Conservation (phyloP, 2,113 vertebrate genomes). For the Myotis brandtii region DNA sequence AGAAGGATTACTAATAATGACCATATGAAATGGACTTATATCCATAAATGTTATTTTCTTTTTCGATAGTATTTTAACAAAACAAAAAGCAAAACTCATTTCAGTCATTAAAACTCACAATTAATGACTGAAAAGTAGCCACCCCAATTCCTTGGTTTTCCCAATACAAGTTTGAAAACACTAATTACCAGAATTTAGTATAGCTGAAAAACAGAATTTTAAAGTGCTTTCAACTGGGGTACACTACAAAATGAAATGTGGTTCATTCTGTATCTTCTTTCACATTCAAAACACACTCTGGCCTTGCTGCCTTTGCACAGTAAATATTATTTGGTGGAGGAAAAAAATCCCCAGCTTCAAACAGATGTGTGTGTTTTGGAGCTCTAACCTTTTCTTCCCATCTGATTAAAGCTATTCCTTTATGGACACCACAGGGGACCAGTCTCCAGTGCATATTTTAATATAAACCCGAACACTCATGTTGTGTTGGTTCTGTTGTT, state of each 20-base stretch:
- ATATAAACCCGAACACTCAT: conserved; percentile 92
- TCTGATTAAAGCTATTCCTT: conserved; percentile 93
- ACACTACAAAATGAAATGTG: conserved; percentile 81
- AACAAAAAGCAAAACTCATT: conserved; percentile 24
- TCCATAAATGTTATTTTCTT: conserved; percentile 46
- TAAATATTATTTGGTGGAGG: conserved; percentile 91
- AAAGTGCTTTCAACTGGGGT: conserved; percentile 76
- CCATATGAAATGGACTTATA: not conserved
- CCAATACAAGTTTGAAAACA: conserved; percentile 64
- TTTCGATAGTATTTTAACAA: conserved; percentile 59
- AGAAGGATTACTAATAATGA: conserved; percentile 64
- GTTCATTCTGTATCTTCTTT: conserved; percentile 83
- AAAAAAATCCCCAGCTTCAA: conserved; percentile 87
- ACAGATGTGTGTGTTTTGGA: conserved; percentile 92
- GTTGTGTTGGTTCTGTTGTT: conserved; percentile 94
- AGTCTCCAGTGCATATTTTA: conserved; percentile 92
- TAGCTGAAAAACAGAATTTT: conserved; percentile 67
- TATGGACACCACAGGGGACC: conserved; percentile 92
- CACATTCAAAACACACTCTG: conserved; percentile 91
- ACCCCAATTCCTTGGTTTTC: conserved; percentile 48
- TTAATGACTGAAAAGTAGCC: conserved; percentile 65
- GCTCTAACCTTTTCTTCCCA: conserved; percentile 93
- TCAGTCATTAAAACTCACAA: conserved; percentile 2
- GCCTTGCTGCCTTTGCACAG: conserved; percentile 89
- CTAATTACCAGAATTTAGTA: conserved; percentile 71